phyloP scores from a whole-genome alignment of 2,797 vertebrate genomes.

The Acomys russatus region DNA sequence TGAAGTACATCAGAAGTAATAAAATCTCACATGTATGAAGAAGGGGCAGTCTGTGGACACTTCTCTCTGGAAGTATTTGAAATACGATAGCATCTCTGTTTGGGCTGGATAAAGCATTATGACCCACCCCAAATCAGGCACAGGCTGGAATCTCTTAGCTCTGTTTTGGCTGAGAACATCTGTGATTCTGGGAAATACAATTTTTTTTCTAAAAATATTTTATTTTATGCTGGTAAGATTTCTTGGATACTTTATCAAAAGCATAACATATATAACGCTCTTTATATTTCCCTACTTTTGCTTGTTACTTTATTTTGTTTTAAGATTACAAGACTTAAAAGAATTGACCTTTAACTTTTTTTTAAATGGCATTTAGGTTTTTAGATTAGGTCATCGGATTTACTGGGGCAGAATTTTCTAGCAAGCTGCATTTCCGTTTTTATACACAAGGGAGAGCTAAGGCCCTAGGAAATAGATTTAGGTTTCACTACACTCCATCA shows the following conservation, averaged over 20 bases:
- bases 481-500: slow-evolving; percentile 71
- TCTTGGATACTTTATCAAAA: slow-evolving; percentile 6
- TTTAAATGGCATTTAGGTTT: slow-evolving; percentile 56
- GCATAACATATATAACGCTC: background rate
- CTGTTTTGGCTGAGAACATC: background rate
- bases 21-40: background rate
- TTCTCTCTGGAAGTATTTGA: slow-evolving; percentile 32
- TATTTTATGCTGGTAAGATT: slow-evolving; percentile 14
- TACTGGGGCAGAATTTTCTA: slow-evolving; percentile 76
- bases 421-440: slow-evolving; percentile 84
- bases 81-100: background rate
- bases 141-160: background rate
- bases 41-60: background rate
- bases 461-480: slow-evolving; percentile 81
- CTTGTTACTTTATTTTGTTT: slow-evolving; percentile 28
- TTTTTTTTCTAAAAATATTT: slow-evolving; percentile 46
- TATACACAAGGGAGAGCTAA: slow-evolving; percentile 87
- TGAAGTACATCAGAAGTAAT: slow-evolving; percentile 20
- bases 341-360: background rate
- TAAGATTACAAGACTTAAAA: background rate
- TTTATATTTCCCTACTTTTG: background rate
- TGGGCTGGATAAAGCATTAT: background rate
- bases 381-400: slow-evolving; percentile 53
- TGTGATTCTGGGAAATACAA: background rate
- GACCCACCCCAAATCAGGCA: background rate